phyloP scores from a whole-genome alignment of 2,888 invertebrate genomes.

The Carcina quercana region DNA sequence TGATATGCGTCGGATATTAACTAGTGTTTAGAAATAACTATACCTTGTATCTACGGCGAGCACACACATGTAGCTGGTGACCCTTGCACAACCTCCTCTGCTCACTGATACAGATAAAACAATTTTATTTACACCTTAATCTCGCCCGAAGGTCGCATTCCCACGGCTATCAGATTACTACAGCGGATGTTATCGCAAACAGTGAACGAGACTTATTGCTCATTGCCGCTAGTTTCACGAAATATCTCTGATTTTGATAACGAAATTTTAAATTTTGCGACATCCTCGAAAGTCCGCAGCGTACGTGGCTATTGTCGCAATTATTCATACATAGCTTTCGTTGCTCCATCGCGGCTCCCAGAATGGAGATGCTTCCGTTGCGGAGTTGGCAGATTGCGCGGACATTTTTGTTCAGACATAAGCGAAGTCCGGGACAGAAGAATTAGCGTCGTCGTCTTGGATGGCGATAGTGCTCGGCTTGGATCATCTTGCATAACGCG shows the following conservation, averaged over 20 bases:
- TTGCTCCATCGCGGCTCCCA: slow-evolving; percentile 12
- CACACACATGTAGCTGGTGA: neutral
- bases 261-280: slow-evolving; percentile 8
- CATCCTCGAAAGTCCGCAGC: slow-evolving; percentile 4
- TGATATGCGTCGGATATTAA: no score
- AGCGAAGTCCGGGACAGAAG: slow-evolving; percentile 15
- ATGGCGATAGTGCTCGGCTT: slow-evolving; percentile 13
- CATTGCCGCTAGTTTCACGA: neutral
- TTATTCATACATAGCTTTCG: slow-evolving; percentile 7
- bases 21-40: no score
- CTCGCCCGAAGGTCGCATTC: slow-evolving; percentile 26
- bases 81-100: slow-evolving; percentile 19
- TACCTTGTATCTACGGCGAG: no score
- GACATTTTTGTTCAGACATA: neutral
- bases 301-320: slow-evolving; percentile 1
- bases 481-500: slow-evolving; percentile 39
- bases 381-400: slow-evolving; percentile 4
- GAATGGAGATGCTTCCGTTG: slow-evolving; percentile 12
- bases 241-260: slow-evolving; percentile 2
- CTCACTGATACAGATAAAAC: slow-evolving; percentile 10
- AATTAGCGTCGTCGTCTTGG: slow-evolving; percentile 5
- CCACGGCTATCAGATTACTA: slow-evolving; percentile 20
- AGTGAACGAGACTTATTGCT: neutral
- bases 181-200: slow-evolving; percentile 24
- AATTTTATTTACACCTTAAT: slow-evolving; percentile 11